Evolutionary conservation across 1,140 invertebrate species (phyloP).

Genomic region (Conus ventricosus): DNA sequence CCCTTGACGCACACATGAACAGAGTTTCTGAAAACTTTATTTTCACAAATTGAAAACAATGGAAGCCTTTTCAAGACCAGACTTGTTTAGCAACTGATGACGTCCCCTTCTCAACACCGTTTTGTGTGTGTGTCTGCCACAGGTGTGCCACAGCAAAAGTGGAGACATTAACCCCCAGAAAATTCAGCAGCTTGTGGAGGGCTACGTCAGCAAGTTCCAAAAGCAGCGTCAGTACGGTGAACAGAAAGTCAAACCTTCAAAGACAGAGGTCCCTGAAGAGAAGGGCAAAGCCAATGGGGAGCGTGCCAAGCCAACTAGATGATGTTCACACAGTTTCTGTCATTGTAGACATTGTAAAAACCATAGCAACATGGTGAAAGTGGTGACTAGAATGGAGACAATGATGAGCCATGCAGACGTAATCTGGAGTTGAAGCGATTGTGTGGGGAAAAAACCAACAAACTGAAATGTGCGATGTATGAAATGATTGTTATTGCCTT

Average conservation of each 20-base stretch:
- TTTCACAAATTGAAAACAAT: no score
- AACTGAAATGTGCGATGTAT: neutral
- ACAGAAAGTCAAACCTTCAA: conserved; percentile 42
- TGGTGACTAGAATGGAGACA: neutral
- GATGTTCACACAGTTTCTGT: neutral
- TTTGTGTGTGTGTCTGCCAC: conserved; percentile 54
- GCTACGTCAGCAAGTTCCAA: conserved; percentile 89
- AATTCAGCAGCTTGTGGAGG: conserved; percentile 93
- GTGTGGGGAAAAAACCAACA: neutral
- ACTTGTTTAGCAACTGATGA: no score
- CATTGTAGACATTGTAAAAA: neutral
- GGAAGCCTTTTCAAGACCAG: no score
- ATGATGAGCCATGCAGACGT: neutral
- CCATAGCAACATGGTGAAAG: neutral
- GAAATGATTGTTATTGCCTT: no score
- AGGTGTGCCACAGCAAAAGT: conserved; percentile 94
- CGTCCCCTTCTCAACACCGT: no score
- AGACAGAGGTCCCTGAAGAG: conserved; percentile 1
- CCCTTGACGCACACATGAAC: no score
- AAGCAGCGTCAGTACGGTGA: conserved; percentile 25
- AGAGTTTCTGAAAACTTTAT: no score
- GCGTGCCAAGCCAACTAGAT: neutral
- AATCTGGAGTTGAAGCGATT: neutral
- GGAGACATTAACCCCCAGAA: conserved; percentile 97
- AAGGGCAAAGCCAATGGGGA: conserved; percentile 33